Base-by-base conservation (phyloP, 2,888 invertebrate genomes). In the Mechanitis mazaeus region DNA sequence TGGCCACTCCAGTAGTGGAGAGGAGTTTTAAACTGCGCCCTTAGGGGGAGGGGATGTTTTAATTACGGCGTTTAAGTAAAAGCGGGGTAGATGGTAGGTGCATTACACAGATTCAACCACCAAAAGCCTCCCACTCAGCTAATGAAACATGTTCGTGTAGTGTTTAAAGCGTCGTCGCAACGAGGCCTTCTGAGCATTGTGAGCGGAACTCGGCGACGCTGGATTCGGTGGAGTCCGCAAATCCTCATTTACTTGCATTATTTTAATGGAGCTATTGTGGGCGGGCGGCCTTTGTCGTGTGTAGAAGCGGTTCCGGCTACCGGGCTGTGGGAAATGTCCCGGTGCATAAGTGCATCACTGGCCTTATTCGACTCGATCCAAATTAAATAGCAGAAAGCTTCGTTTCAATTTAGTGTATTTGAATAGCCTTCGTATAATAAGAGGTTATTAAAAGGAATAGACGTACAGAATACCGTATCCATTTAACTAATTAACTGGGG, bases 91-190 rank as follows among this genome's bases (percentile, higher is more conserved):
- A 81, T 83, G 81, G 80, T 83, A 78, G 84, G 84, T 87, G 86
- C 87, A 87, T 86, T 86, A 88, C 89, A 86, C 84, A 85, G 87
- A 88, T 89, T 85, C 86, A 85, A 84, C 86, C 81, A 88, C 91
- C 90, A 89, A 90, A 90, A 88, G 90, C 89, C 87, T 86, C 78
- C 87, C 90, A 91, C 90, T 91, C 90, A 91, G 90, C 91, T 90
- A 90, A 91, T 91, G 90, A 91, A 91, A 90, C 90, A 90, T 90
- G 90, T 85, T 87, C 89, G 83, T 84, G 87, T 86, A 88, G 87
- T 85, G 85, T 86, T 84, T 84, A 79, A 82, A 85, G 83, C 85
- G 82, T 74, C 81, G 84, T 79, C 80, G 80, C 74, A 76, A 60
- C 68, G 64, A 61, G 74, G 74, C 73, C 73, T 72, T 75, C 75